Evolutionary conservation across 2,888 invertebrate species (phyloP).

Genomic region (Eupithecia subfuscata): DNA sequence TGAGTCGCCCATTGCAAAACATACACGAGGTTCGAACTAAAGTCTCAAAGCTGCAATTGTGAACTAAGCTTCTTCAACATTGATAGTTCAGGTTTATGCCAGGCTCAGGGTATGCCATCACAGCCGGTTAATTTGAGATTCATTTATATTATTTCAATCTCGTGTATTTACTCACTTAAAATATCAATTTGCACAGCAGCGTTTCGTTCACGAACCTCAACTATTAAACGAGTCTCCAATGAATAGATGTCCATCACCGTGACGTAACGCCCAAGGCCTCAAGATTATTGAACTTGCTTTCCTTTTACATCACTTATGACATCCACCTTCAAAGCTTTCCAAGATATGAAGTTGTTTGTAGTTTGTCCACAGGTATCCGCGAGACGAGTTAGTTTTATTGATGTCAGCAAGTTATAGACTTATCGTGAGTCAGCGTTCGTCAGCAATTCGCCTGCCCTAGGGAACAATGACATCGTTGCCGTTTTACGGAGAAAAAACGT

Average conservation of each 20-base stretch:
- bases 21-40: background rate
- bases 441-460: conserved; percentile 23
- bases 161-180: background rate
- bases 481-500: conserved; percentile 44
- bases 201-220: background rate
- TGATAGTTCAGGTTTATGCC: background rate
- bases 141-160: background rate
- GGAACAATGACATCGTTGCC: conserved; percentile 23
- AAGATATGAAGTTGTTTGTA: background rate
- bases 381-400: conserved; percentile 1
- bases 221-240: background rate
- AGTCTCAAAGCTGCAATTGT: background rate
- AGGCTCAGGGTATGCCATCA: background rate
- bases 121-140: background rate
- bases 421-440: conserved; percentile 16
- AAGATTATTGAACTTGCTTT: conserved; percentile 30
- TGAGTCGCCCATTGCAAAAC: conserved; percentile 18
- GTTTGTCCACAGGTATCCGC: background rate
- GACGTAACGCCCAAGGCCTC: conserved; percentile 5
- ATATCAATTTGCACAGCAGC: background rate
- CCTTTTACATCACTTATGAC: conserved; percentile 26
- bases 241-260: background rate
- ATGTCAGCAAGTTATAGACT: conserved; percentile 20
- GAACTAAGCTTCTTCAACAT: background rate
- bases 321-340: background rate